Conservation (phyloP, 2,888 invertebrate genomes). For the Yponomeuta plumbellus region DNA sequence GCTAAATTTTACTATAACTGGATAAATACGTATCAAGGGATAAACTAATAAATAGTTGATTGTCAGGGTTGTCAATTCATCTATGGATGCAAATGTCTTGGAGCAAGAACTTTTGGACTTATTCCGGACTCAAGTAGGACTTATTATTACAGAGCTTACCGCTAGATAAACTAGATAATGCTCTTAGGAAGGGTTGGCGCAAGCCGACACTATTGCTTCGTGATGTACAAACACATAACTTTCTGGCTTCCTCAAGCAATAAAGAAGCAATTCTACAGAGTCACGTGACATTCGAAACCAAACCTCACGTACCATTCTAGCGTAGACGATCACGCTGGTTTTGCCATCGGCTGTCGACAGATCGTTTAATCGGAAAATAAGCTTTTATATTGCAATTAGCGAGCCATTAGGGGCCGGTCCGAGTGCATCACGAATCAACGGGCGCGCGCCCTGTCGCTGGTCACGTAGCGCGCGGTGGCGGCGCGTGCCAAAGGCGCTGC, state of each 20-base stretch:
- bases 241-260: neutral
- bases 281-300: neutral
- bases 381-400: neutral
- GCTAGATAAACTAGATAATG: too few relatives aligned
- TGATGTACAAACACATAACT: too few relatives aligned
- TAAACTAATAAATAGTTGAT: too few relatives aligned
- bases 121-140: too few relatives aligned
- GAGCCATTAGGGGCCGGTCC: neutral
- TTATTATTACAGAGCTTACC: too few relatives aligned
- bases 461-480: constrained; percentile 54
- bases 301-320: neutral
- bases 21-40: too few relatives aligned
- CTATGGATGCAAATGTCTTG: too few relatives aligned
- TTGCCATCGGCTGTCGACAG: neutral
- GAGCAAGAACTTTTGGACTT: too few relatives aligned
- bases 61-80: too few relatives aligned
- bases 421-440: constrained; percentile 8
- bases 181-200: too few relatives aligned
- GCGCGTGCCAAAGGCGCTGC: constrained; percentile 47
- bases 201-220: too few relatives aligned
- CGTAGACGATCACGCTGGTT: neutral
- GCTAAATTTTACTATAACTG: too few relatives aligned
- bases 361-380: neutral
- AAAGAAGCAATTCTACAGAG: neutral
- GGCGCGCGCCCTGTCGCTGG: constrained; percentile 40